Evolutionary conservation across 2,888 invertebrate species (phyloP).

Genomic region (Ornithoptera alexandrae): DNA sequence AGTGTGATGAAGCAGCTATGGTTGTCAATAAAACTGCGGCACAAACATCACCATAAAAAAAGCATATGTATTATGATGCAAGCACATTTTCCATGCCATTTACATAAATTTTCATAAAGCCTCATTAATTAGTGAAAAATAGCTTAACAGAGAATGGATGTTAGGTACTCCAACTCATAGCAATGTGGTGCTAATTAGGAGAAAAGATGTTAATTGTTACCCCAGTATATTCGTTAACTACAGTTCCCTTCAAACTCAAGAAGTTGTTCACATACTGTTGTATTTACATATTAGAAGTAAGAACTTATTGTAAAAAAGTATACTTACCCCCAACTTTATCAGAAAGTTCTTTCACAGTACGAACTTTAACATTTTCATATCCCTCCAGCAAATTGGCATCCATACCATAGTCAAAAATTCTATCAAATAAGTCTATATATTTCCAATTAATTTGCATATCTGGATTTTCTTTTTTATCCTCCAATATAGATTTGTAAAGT

Average conservation of each 20-base stretch:
- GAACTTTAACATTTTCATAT: conserved; percentile 44
- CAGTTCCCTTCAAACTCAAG: no score
- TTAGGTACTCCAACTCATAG: no score
- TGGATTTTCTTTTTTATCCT: conserved; percentile 66
- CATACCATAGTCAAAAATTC: conserved; percentile 73
- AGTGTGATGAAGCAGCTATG: no score
- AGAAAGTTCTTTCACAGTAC: conserved; percentile 32
- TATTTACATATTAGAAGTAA: neutral
- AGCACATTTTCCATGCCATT: neutral
- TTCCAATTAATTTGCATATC: conserved; percentile 71
- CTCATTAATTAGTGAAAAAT: no score
- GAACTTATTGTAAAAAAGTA: neutral
- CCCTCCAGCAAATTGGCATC: conserved; percentile 56
- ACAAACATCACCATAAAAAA: neutral
- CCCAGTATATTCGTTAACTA: no score
- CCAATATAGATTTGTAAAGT: conserved; percentile 58
- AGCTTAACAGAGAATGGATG: no score
- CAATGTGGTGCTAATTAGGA: no score
- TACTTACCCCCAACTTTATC: conserved; percentile 54
- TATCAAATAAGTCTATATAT: conserved; percentile 70
- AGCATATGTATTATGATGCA: neutral
- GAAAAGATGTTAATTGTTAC: no score
- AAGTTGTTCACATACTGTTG: no score
- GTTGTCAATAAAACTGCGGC: neutral
- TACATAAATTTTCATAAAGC: neutral